Evolutionary conservation across 2,888 invertebrate genomes (phyloP).

Genomic region (Ashinkailepas kermadecensis): DNA sequence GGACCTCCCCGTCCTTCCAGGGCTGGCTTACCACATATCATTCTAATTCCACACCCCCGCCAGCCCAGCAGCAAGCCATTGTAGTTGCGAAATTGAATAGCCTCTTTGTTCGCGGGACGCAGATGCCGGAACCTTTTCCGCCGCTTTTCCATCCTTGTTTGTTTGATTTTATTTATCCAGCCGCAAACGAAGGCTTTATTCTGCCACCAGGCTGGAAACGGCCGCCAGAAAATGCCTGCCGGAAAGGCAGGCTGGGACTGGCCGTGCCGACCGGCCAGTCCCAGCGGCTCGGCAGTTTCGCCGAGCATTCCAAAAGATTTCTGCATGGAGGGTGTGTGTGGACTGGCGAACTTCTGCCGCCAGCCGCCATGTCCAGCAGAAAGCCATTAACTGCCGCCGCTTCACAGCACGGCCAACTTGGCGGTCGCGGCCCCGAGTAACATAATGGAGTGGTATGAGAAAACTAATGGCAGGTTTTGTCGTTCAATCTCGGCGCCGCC

Average conservation of each 20-base stretch:
- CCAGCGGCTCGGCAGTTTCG: neutral
- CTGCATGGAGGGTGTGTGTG: slow-evolving; percentile 13
- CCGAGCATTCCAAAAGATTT: slow-evolving; percentile 3
- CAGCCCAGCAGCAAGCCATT: neutral
- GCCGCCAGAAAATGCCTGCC: neutral
- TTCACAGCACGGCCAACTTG: neutral
- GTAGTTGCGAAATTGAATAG: slow-evolving; percentile 18
- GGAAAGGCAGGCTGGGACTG: no score
- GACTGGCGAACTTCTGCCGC: neutral
- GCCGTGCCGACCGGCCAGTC: neutral
- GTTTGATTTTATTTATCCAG: slow-evolving; percentile 19
- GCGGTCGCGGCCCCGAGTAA: neutral
- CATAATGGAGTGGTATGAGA: slow-evolving; percentile 1
- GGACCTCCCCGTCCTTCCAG: no score
- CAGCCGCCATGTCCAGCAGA: neutral
- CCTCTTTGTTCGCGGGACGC: neutral
- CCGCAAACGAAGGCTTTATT: slow-evolving; percentile 19
- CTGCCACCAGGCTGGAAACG: slow-evolving; percentile 5
- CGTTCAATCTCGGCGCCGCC: neutral
- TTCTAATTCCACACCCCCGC: neutral
- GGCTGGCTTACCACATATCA: neutral
- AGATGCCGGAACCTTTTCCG: slow-evolving; percentile 5
- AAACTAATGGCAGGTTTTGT: slow-evolving; percentile 12
- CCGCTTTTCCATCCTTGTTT: slow-evolving; percentile 9
- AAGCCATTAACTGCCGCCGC: neutral